These are phyloP conservation scores for Ectemnius continuus DNA, from an alignment of 2,888 invertebrate genomes.

Conservation along the genomic window DNA sequence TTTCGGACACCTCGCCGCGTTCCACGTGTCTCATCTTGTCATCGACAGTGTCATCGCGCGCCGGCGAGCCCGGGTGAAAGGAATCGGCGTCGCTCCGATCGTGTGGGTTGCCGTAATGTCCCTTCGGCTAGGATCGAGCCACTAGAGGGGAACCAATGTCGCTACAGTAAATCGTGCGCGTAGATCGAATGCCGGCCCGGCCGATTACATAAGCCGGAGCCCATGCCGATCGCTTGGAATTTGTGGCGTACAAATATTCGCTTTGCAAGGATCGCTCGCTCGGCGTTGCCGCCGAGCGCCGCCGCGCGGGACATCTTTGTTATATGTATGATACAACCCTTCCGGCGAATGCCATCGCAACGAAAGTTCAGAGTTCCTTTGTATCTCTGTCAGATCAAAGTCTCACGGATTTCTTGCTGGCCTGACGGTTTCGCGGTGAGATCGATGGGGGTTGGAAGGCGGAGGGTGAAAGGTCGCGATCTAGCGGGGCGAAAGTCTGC, in stretches of 20 bases:
- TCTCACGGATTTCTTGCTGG: not conserved
- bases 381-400: not conserved
- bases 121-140: not conserved
- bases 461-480: conserved; percentile 12
- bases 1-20: conserved; percentile 55
- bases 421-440: conserved; percentile 8
- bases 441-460: conserved; percentile 43
- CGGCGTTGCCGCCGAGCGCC: not conserved
- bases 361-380: not conserved
- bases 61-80: conserved; percentile 2
- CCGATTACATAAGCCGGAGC: not conserved
- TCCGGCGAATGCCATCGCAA: not conserved
- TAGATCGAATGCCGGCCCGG: conserved; percentile 6
- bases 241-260: not conserved
- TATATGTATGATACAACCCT: not conserved
- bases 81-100: conserved; percentile 16
- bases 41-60: conserved; percentile 30
- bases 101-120: conserved; percentile 24
- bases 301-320: not conserved
- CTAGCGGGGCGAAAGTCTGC: conserved; percentile 7
- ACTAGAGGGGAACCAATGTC: not conserved
- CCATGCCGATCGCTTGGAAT: conserved; percentile 1
- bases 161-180: conserved; percentile 3
- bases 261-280: not conserved
- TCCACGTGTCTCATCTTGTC: conserved; percentile 59